Evolutionary conservation across 2,888 invertebrate species (phyloP), one percentile per base, ranked within the genome.

Genomic region (Aethes cnicana): DNA sequence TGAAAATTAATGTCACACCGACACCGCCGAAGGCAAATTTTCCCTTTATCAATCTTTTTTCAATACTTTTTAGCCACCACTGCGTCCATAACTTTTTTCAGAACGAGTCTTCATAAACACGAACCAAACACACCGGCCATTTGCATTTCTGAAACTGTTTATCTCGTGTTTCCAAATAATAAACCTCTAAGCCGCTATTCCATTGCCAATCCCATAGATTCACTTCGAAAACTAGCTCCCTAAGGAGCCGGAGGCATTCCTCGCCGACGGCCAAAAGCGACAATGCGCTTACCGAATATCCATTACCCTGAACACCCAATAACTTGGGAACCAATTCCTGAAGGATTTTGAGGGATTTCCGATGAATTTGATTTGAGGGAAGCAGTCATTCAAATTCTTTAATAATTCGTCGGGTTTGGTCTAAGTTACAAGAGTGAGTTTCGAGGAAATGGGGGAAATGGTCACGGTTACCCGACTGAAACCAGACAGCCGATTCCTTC

Each of bases 371-470:
- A 68, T 75, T 74, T 67, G 68, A 69, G 48, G 57, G 66, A 72
- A 61, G 63, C 65, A 64, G 62, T 66, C 73, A 68, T 74, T 73
- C 69, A 67, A 68, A 75, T 71, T 69, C 69, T 73, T 71, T 69
- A 69, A 73, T 73, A 74, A 72, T 69, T 71, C 64, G 47, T 18
- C 12, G 12, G 26, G 4, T 44, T 4, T 47, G 61, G 57, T 39
- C 0, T 14, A 61, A 58, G 48, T 16, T 9, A 12, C 1, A 12
- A 30, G 39, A 9, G 17, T n/a, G n/a, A n/a, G n/a, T n/a, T n/a
- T n/a, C n/a, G n/a, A n/a, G n/a, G n/a, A n/a, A n/a, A n/a, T n/a
- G n/a, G n/a, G n/a, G n/a, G n/a, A n/a, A n/a, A n/a, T n/a, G n/a
- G n/a, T n/a, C n/a, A n/a, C n/a, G n/a, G n/a, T n/a, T n/a, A n/a